Base-by-base conservation (phyloP, 2,888 invertebrate species). In the Scaeva pyrastri region DNA sequence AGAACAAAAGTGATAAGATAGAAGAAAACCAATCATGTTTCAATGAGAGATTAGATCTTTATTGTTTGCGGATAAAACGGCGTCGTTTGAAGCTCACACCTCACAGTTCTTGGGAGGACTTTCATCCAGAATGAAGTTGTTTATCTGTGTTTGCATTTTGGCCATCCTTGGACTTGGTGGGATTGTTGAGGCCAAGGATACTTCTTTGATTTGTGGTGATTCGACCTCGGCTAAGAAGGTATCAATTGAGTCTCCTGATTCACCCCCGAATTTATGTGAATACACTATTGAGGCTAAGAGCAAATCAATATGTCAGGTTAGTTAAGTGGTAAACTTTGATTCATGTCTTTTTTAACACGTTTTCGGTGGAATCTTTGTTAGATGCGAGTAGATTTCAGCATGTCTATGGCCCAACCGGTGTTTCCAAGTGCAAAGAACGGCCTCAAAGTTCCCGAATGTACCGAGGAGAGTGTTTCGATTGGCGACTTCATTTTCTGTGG, bases 401-500 rank as follows among this genome's bases (percentile, higher is more conserved):
- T 91, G 89, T 88, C 79, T 0, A 72, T 91, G 77, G 91, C 91
- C 0, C 91, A 89, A 60, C 91, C 91, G 0, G 66, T 88, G 26
- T 16, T 90, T 41, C 89, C 89, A 31, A 26, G 36, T 6, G 19
- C 70, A 0, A 88, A 84, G 0, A 89, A 89, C 19, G 77, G 58
- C 3, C 70, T 89, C 5, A 66, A 23, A 36, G 89, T 89, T 10
- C 90, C 89, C 6, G 88, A 89, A 66, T 91, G 91, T 83, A 75
- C 74, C 1, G 6, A 73, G 7, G 91, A 91, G 16, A 89, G 87
- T 58, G 88, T 91, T 11, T 71, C 84, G 87, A 89, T 91, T 39
- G 88, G 89, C 23, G 88, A 88, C 3, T 31, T 90, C 43, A 88
- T 88, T 0, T 90, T 95, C 0, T 95, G 95, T 78, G 95, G 95